Evolutionary conservation across 2,888 invertebrate genomes (phyloP), one percentile per base, ranked within the genome.

Genomic region (Tenthredo mesomela): DNA sequence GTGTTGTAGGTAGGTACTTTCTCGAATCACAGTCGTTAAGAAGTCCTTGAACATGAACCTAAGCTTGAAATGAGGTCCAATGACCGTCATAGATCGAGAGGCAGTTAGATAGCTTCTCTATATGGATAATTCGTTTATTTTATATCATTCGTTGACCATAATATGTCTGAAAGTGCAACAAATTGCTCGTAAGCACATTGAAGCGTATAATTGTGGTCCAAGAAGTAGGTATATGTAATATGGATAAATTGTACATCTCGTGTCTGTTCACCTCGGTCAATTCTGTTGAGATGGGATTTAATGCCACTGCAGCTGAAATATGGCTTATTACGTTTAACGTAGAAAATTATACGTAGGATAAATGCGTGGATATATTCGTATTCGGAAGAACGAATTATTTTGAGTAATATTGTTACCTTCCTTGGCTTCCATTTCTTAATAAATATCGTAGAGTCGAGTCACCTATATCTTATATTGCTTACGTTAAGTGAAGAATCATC

Each of bases 41-140:
- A 25, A 77, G 54, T 77, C 77, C 77, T 77, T 77, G 77, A 77
- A 77, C 77, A 9, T 77, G 77, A 77, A 77, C 33, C 33, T 33
- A 50, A 40, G 54, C 77, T 77, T 15, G 15, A 54, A 77, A 43
- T 25, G 2, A 43, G 43, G 25, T n/a, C 40, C 21, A 12, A 40
- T 21, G 4, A 43, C 21, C 21, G 25, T 40, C 25, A 73, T n/a
- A 73, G 73, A 73, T 18, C 40, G 21, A 40, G 43, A 21, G 6
- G 25, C n/a, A 73, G 29, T 73, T 73, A 43, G 43, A 43, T 43
- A 10, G 21, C 4, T 43, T 73, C 40, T 73, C 43, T 21, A 40
- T 73, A 43, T 43, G 40, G 43, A 10, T 43, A n/a, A 5, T 43
- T 43, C 12, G 21, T 10, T 43, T n/a, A 77, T 43, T 50, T 47